These are phyloP conservation scores for Troides oblongomaculatus DNA, from an alignment of 2,888 invertebrate genomes.

Conservation along the genomic window DNA sequence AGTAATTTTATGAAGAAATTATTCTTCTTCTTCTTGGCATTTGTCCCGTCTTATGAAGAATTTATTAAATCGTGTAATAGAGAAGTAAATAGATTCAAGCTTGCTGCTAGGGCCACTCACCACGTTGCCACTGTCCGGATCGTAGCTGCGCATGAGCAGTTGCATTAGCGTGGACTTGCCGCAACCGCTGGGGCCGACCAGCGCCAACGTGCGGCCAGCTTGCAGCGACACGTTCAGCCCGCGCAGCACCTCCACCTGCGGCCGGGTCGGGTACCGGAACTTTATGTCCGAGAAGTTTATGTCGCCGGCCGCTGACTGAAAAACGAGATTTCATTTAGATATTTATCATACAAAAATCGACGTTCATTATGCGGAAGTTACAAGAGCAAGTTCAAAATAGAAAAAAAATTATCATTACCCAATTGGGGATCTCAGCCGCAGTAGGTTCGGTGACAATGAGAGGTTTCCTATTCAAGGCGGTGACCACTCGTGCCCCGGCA, in stretches of 20 bases:
- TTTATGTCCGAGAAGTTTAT: conserved; percentile 82
- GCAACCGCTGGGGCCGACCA: conserved; percentile 87
- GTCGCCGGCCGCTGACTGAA: conserved; percentile 80
- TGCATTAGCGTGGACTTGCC: conserved; percentile 91
- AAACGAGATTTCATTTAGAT: conserved; percentile 7
- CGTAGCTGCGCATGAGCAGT: conserved; percentile 87
- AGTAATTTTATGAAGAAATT: no score
- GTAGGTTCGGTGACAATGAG: conserved; percentile 50
- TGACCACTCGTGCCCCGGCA: conserved; percentile 83
- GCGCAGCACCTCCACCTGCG: conserved; percentile 83
- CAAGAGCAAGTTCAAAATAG: not conserved
- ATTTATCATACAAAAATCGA: no score
- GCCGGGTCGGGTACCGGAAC: conserved; percentile 90
- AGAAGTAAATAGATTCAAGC: not conserved
- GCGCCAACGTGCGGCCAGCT: conserved; percentile 84
- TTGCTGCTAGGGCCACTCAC: conserved; percentile 46
- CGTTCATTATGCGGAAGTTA: no score
- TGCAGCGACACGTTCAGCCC: conserved; percentile 81
- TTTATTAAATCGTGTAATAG: not conserved
- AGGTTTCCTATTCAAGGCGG: conserved; percentile 71
- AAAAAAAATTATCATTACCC: conserved; percentile 49
- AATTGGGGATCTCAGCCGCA: conserved; percentile 47
- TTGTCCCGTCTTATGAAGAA: no score
- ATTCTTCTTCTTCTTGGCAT: no score
- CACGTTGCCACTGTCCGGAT: conserved; percentile 81